Conservation (phyloP, 1,140 invertebrate species). For the Camponotus vicinus region DNA sequence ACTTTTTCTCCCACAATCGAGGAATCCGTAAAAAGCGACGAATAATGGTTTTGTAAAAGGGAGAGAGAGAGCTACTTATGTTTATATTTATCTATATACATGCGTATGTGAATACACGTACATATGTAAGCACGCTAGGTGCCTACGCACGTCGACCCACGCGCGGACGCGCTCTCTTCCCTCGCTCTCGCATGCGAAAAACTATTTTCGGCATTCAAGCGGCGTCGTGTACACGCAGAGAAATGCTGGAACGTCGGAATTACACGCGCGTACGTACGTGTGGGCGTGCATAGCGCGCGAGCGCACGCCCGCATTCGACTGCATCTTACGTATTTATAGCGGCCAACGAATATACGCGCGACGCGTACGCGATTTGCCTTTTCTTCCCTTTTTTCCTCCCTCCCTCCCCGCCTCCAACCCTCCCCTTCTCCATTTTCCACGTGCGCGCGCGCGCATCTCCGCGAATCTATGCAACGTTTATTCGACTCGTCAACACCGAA, state of each 20-base stretch:
- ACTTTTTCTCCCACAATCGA: neutral
- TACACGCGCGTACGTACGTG: slow-evolving; percentile 26
- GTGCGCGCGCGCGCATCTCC: neutral
- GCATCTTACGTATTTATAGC: slow-evolving; percentile 61
- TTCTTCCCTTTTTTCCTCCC: too few species aligned
- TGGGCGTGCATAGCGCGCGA: neutral
- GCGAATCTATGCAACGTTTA: neutral
- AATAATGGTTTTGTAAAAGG: neutral
- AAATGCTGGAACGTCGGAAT: slow-evolving; percentile 61
- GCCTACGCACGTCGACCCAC: slow-evolving; percentile 59
- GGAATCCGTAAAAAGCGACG: neutral
- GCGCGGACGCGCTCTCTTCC: neutral
- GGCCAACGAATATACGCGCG: slow-evolving; percentile 48
- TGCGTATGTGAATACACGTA: neutral
- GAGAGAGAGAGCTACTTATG: neutral
- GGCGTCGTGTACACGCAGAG: slow-evolving; percentile 42
- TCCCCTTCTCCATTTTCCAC: neutral
- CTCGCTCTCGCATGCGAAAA: slow-evolving; percentile 44
- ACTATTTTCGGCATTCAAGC: slow-evolving; percentile 62
- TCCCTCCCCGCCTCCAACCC: neutral
- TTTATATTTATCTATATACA: neutral
- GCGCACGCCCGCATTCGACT: slow-evolving; percentile 53
- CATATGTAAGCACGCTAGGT: neutral
- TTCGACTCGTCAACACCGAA: slow-evolving; percentile 31
- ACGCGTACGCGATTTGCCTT: slow-evolving; percentile 33